Base-by-base conservation (phyloP, 2,113 vertebrate genomes). In the Ammodytes marinus region DNA sequence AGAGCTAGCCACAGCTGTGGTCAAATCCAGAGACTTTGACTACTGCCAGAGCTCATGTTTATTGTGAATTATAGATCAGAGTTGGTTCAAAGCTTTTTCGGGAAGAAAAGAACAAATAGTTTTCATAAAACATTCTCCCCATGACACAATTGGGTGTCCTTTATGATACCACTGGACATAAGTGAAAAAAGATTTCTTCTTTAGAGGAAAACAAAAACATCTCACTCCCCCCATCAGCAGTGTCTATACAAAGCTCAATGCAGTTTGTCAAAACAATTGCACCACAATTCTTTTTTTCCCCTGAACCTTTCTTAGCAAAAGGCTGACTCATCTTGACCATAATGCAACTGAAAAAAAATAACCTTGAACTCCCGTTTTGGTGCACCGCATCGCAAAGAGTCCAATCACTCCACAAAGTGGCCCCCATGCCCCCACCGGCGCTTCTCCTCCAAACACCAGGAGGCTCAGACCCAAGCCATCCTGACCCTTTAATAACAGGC, bases 401-500 rank as follows among this genome's bases (percentile, higher is more conserved):
- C 27, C 27, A 27, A 27, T 27, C 55, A 40, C 5, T 9, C 15
- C 43, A 39, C 43, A 39, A 19, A 10, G 42, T 19, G 55, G 0
- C 73, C 55, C 27, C 6, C 49, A 0, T 8, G 12, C 55, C 14
- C 55, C 11, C 67, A 3, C 40, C 53, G 0, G 1, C 6, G 4
- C 61, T 8, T 76, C 39, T 45, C 73, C 57, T 61, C 37, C 15
- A 8, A 54, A 43, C 74, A 67, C 4, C 49, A 6, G 47, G 46
- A 67, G 78, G 60, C 70, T 81, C 82, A 5, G 65, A 13, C 60
- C 5, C 43, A 81, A 54, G 45, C 75, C 61, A 3, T 13, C 5
- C 57, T 73, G 76, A 82, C 83, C 77, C 69, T 49, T 71, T 64
- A 86, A 82, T 73, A 77, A 74, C 58, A 76, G 63, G 81, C 74